Base-by-base conservation (phyloP, 64 coral and sea anemone species). In the Catalaphyllia jardinei region DNA sequence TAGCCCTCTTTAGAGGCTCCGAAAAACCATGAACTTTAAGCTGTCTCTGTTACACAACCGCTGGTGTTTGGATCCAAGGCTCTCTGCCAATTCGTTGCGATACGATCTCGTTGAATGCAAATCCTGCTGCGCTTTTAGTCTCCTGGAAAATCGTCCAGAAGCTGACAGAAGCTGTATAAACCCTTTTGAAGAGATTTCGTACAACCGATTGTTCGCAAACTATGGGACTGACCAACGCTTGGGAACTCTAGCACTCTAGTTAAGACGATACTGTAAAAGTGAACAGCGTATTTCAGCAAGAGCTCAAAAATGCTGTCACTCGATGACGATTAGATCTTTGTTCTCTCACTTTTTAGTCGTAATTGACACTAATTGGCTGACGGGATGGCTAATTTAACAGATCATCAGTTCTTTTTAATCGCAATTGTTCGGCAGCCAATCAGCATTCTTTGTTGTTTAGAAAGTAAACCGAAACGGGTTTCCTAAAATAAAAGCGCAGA, bases 351-450 rank as follows among this genome's bases (percentile, higher is more conserved):
- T 33, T 67, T 27, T 50, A 50, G 60, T 20, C 81, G 63, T 85
- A 85, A 85, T 85, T 85, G 81, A 85, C 81, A 71, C 69, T 85
- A 85, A 85, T 69, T 85, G 81, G n/a, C 63, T 63, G 81, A 67
- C 24, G 39, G 61, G 29, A 71, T 71, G 31, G 81, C 63, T 69
- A 85, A 85, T 85, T 85, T 71, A 71, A 85, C 81, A 72, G 64
- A 85, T 85, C 62, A 85, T 85, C 81, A 85, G 63, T 63, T 85
- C 1, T 7, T 85, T 85, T 71, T 52, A 85, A 71, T 85, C 62
- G 28, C 62, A 4, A 85, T 85, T 85, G 63, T 85, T 25, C 8
- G n/a, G 15, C 81, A 14, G 67, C 81, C 81, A 85, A 85, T 71
- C 81, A 71, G 62, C 38, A 25, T 10, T 27, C 81, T 24, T 18